These are phyloP conservation scores for Scrobipalpa atriplicella DNA, from an alignment of 2,888 invertebrate genomes.

Conservation along the genomic window DNA sequence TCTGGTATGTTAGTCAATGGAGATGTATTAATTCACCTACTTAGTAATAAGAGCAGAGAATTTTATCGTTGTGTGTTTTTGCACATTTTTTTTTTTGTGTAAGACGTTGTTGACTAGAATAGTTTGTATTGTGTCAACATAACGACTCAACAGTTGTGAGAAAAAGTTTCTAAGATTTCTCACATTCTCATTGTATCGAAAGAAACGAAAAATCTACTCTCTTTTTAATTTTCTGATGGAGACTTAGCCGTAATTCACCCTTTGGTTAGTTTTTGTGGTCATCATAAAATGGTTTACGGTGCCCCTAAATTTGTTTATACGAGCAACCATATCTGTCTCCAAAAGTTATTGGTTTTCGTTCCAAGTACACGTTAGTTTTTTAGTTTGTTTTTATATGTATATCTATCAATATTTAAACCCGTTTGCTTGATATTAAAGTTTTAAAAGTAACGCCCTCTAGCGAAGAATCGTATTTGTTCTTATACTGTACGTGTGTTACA, in stretches of 20 bases:
- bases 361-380: neutral
- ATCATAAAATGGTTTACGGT: neutral
- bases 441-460: conserved; percentile 6
- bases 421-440: neutral
- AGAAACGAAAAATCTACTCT: neutral
- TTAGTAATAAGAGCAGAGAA: conserved; percentile 24
- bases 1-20: conserved; percentile 22
- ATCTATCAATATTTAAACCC: neutral
- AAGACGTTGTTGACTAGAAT: conserved; percentile 14
- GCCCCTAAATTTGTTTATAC: neutral
- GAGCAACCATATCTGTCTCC: neutral
- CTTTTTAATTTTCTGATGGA: neutral
- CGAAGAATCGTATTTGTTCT: neutral
- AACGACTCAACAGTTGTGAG: conserved; percentile 11
- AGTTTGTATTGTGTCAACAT: conserved; percentile 19
- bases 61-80: conserved; percentile 18
- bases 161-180: conserved; percentile 20
- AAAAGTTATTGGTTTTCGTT: neutral
- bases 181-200: neutral
- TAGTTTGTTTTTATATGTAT: neutral
- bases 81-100: conserved; percentile 13
- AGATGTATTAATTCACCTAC: conserved; percentile 19
- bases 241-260: neutral
- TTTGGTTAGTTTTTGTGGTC: neutral
- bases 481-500: neutral